Conservation (phyloP, 1,140 invertebrate genomes). For the Ceratosolen fusciceps region DNA sequence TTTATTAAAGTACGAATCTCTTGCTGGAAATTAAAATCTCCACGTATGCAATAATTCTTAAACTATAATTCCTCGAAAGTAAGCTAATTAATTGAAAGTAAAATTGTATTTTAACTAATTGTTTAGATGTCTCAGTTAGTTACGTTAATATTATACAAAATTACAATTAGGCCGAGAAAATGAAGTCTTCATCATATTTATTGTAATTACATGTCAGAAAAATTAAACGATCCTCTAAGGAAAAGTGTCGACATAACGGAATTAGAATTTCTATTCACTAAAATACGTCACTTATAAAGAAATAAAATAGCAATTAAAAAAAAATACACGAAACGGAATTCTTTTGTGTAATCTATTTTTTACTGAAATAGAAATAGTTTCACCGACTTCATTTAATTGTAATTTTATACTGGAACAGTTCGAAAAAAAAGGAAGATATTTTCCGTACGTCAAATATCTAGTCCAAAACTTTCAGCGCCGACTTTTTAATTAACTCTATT, state of each 20-base stretch:
- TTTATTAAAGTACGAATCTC: too few relatives aligned
- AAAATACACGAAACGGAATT: background rate
- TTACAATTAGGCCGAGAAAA: too few relatives aligned
- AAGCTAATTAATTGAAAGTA: background rate
- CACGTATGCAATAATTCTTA: too few relatives aligned
- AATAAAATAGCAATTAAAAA: background rate
- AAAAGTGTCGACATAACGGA: too few relatives aligned
- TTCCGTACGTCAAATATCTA: background rate
- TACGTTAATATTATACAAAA: too few relatives aligned
- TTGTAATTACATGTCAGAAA: too few relatives aligned
- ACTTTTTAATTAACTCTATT: conserved; percentile 23
- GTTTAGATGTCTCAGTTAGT: too few relatives aligned
- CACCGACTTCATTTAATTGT: background rate
- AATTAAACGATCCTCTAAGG: too few relatives aligned
- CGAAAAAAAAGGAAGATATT: conserved; percentile 13
- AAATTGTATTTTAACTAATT: background rate
- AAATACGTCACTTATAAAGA: background rate
- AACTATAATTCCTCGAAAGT: background rate
- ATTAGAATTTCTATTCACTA: background rate
- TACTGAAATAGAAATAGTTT: background rate
- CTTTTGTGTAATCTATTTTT: background rate
- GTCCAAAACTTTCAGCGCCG: background rate
- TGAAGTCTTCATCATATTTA: too few relatives aligned
- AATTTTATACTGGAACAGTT: background rate
- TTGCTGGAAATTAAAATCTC: too few relatives aligned